A percentile compares a stretch with the other conserved stretches of the same genome.
Evolutionary conservation across 2,888 invertebrate species (phyloP).

Genomic region (Stictocephala bisonia): DNA sequence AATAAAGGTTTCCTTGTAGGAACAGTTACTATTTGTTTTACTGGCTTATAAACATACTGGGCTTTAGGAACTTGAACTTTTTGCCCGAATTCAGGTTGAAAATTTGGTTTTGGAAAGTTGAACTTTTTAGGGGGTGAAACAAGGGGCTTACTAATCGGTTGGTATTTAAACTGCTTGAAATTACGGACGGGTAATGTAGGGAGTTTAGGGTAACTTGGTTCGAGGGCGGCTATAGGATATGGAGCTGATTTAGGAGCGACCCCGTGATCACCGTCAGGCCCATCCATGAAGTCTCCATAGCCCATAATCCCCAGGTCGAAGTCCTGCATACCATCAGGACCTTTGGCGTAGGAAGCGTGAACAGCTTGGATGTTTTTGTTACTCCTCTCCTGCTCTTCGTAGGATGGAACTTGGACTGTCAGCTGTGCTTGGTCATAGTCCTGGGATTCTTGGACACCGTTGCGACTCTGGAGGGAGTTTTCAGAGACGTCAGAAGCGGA

Average conservation of each 20-base stretch:
- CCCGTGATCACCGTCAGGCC: not conserved
- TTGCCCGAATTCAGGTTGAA: not conserved
- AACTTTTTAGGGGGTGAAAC: not conserved
- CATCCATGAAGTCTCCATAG: constrained; percentile 28
- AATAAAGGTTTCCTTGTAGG: not conserved
- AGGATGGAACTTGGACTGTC: not conserved
- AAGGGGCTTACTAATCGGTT: not conserved
- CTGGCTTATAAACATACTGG: not conserved
- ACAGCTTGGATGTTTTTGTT: not conserved
- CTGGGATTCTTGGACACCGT: too few relatives aligned
- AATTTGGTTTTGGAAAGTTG: not conserved
- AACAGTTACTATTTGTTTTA: too few relatives aligned
- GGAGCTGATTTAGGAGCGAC: not conserved
- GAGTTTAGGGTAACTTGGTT: not conserved
- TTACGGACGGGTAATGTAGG: not conserved
- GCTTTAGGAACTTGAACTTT: not conserved
- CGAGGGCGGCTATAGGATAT: not conserved
- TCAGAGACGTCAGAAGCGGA: not conserved
- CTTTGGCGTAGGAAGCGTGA: not conserved
- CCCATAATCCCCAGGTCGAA: constrained; percentile 27
- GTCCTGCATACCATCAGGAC: not conserved
- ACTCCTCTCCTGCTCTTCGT: constrained; percentile 28
- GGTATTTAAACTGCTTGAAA: not conserved
- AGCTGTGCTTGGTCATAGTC: not conserved
- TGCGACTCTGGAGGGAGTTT: constrained; percentile 24